Evolutionary conservation across 2,888 invertebrate species (phyloP).

Genomic region (Azorinus chamasolen): DNA sequence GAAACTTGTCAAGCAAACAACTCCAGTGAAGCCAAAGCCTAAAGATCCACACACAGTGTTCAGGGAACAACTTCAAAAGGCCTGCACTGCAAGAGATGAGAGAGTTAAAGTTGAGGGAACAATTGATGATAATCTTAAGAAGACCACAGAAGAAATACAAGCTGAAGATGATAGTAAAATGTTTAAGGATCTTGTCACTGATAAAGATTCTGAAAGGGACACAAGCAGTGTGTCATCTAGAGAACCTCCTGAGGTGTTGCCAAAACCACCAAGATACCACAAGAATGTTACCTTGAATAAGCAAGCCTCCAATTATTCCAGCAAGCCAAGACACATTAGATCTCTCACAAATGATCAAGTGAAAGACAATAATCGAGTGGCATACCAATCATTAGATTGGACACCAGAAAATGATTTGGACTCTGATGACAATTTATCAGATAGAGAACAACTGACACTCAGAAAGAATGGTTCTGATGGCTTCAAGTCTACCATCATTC

Average conservation of each 20-base stretch:
- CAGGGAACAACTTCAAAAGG: conserved; percentile 73
- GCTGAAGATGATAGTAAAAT: conserved; percentile 6
- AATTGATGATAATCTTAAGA: conserved; percentile 66
- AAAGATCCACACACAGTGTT: conserved; percentile 76
- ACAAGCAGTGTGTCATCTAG: conserved; percentile 25
- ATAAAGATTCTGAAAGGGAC: conserved; percentile 38
- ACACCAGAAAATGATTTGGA: conserved; percentile 80
- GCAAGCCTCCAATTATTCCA: conserved; percentile 23
- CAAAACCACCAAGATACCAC: conserved; percentile 63
- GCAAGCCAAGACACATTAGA: conserved; percentile 9
- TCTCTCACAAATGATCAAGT: conserved; percentile 7
- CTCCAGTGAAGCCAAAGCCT: conserved; percentile 70
- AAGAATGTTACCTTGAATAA: conserved; percentile 58
- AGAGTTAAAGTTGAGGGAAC: conserved; percentile 63
- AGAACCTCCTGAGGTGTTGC: conserved; percentile 55
- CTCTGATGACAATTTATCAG: conserved; percentile 79
- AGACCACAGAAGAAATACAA: conserved; percentile 19
- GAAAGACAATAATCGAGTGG: conserved; percentile 35
- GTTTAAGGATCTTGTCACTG: no score
- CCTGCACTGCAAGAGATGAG: conserved; percentile 67
- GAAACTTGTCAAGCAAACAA: conserved; percentile 70
- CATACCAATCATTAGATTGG: conserved; percentile 72
- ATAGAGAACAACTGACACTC: conserved; percentile 57
- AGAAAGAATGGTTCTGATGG: conserved; percentile 66
- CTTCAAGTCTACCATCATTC: conserved; percentile 77